Conservation (phyloP, 2,113 vertebrate genomes). For the Anarrhichthys ocellatus region DNA sequence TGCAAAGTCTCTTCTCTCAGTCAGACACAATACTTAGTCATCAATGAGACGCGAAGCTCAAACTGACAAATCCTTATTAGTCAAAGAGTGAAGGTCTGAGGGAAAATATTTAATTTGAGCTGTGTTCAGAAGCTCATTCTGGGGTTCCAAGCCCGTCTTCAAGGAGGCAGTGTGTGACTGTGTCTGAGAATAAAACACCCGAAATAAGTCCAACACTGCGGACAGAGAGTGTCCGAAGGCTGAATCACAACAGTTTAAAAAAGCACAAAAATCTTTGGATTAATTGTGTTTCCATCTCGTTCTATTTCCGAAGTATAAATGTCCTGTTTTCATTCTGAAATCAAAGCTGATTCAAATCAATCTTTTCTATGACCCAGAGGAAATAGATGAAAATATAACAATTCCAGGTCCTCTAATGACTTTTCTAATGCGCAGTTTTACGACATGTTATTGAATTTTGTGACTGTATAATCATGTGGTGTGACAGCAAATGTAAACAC, state of each 20-base stretch:
- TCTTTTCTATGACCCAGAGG: slow-evolving; percentile 21
- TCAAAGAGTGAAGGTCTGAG: slow-evolving; percentile 49
- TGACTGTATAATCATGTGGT: neutral
- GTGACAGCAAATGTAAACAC: neutral
- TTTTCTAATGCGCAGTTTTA: slow-evolving; percentile 2
- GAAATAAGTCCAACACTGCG: neutral
- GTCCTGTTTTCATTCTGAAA: slow-evolving; percentile 48
- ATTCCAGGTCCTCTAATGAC: slow-evolving; percentile 24
- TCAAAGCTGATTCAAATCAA: slow-evolving; percentile 60
- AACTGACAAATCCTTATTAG: slow-evolving; percentile 66
- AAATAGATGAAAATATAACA: slow-evolving; percentile 17
- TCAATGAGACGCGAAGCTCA: slow-evolving; percentile 40
- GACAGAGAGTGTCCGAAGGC: slow-evolving; percentile 10
- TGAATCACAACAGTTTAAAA: slow-evolving; percentile 23
- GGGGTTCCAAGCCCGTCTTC: neutral
- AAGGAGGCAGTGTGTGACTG: slow-evolving; percentile 28
- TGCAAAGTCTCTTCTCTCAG: slow-evolving; percentile 44
- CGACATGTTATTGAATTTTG: neutral
- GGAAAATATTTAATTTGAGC: slow-evolving; percentile 56
- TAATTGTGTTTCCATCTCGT: slow-evolving; percentile 43
- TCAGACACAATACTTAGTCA: slow-evolving; percentile 69
- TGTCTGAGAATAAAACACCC: neutral
- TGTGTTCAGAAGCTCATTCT: slow-evolving; percentile 37
- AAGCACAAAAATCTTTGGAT: slow-evolving; percentile 31
- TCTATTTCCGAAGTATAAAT: slow-evolving; percentile 27